Evolutionary conservation across 2,113 vertebrate species (phyloP).

Genomic region (Corythoichthys intestinalis): DNA sequence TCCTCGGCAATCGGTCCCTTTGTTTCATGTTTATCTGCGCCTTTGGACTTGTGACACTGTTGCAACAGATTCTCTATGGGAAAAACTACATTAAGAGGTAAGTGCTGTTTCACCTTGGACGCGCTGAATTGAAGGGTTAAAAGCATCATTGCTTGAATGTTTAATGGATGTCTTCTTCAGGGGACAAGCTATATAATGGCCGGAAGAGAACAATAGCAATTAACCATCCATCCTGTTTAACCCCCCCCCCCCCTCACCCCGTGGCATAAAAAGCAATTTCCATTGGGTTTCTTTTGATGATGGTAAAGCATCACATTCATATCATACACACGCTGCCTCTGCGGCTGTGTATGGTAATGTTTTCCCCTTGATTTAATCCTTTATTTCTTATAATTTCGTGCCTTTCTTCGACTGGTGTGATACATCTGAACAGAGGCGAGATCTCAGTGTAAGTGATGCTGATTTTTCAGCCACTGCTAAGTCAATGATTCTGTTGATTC

Average conservation of each 20-base stretch:
- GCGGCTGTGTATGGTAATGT: conserved; percentile 70
- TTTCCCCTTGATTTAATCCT: conserved; percentile 44
- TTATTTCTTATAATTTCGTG: conserved; percentile 43
- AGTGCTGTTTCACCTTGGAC: conserved; percentile 41
- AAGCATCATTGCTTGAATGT: conserved; percentile 5
- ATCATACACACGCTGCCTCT: conserved; percentile 66
- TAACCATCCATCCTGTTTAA: conserved; percentile 63
- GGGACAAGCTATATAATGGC: conserved; percentile 40
- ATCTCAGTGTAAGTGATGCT: conserved; percentile 37
- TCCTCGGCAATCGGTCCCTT: conserved; percentile 93
- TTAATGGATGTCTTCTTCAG: conserved; percentile 7
- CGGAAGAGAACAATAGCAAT: conserved; percentile 57
- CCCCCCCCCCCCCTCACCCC: conserved; percentile 7
- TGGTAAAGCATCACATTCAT: conserved; percentile 68
- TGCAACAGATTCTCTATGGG: conserved; percentile 96
- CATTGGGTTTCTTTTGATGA: conserved; percentile 61
- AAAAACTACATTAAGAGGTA: conserved; percentile 97
- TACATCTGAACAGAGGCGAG: conserved; percentile 61
- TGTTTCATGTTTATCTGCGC: conserved; percentile 99
- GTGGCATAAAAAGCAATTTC: conserved; percentile 54
- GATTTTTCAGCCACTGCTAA: conserved; percentile 26
- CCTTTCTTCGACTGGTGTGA: conserved; percentile 66
- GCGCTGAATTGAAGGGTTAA: background rate
- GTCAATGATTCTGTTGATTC: conserved; percentile 45
- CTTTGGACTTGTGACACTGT: conserved; percentile 92